Base-by-base conservation (phyloP, 2,888 invertebrate genomes). In the Caenorhabditis sp. region DNA sequence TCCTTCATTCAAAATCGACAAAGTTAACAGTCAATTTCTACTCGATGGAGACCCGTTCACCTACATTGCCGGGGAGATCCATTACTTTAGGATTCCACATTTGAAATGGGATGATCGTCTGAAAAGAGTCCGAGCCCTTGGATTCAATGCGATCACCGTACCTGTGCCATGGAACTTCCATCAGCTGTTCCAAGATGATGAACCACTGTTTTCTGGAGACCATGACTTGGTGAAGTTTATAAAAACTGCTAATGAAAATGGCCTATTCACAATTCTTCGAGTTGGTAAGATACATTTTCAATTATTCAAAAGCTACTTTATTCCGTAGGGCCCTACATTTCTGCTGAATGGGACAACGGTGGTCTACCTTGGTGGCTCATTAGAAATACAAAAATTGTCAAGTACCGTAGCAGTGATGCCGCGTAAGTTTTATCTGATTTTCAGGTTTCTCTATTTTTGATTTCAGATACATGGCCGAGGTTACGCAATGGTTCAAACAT, bases 71-170 rank as follows among this genome's bases (percentile, higher is more conserved):
- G 88, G 88, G 19, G 85, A 83, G 24, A 94, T 96, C 91, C 96
- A 97, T 92, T 97, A 96, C 93, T 96, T 96, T 92, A 94, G 96
- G 7, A 94, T 95, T 0, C 95, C 96, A 3, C 94, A 94, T 49
- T 94, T 94, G 26, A 95, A 95, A 90, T 96, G 96, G 96, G 94
- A 95, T 63, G 95, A 96, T 83, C 94, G 96, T 70, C 93, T 97
- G 82, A 93, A 94, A 72, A 95, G 96, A 92, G 93, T 96, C 12
- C 73, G 87, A 16, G 80, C 85, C n/a, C 56, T 77, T 14, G 85
- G 85, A 6, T 74, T 85, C n/a, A 85, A 85, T 58, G 58, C 85
- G 0, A 84, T 79, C 5, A 80, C 81, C 1, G 79, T 80, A 3
- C 79, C 79, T 8, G 66, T 83, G 38, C 83, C 83, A 24, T 83